Evolutionary conservation across 2,888 invertebrate genomes (phyloP), one percentile per base, ranked within the genome.

Genomic region (Aromia moschata): DNA sequence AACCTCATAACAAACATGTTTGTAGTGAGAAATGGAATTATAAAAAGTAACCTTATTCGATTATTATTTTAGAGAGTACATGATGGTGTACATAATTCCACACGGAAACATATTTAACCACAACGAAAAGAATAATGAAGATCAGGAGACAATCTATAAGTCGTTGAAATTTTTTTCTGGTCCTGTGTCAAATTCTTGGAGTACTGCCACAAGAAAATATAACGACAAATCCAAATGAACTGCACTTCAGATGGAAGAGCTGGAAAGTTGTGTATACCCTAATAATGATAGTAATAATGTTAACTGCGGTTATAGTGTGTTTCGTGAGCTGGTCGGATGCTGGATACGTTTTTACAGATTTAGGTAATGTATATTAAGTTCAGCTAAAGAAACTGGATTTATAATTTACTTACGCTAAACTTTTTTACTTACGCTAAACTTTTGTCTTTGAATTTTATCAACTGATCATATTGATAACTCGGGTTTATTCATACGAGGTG

Each of bases 191-290:
- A 44, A 17, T 64, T 31, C 56, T 59, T 55, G 71, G 54, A 47
- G 45, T 56, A 43, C 41, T 46, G 45, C 69, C 59, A 38, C 61
- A 65, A 30, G 59, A 51, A 41, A 54, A 53, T 43, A 57, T 33
- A 15, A 52, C 41, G 14, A 31, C 31, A 7, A 30, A 38, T 11
- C 41, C 25, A 7, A 17, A 52, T 11, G 18, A 40, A 18, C 16
- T 60, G 12, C 30, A 47, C 3, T 69, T 69, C 46, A 61, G n/a
- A 20, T 69, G 69, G 69, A 58, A 33, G 10, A 67, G 64, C 47
- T 58, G 54, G 43, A 64, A 49, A 54, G 62, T 60, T 12, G 2
- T 62, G 0, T 61, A 64, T 40, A 59, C 63, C 25, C 16, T 62
- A 11, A 15, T 62, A 9, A 51, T 58, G 33, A 58, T 64, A n/a